These are phyloP conservation scores for Gopherus flavomarginatus DNA, from an alignment of 2,113 vertebrate species.

Conservation along the genomic window DNA sequence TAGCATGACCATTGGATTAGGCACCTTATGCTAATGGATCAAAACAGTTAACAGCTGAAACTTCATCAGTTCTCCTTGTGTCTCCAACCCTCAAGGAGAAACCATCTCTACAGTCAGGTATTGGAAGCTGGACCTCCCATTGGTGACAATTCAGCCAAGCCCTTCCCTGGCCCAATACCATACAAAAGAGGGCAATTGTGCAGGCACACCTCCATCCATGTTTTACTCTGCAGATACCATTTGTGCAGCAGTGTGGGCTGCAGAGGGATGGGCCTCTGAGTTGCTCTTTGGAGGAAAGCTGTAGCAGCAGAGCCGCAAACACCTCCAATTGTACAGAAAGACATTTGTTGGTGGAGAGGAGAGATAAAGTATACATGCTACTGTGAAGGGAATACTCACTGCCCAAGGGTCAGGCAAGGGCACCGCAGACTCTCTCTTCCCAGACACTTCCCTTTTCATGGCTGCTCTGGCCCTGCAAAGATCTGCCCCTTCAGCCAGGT, in stretches of 20 bases:
- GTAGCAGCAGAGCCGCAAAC: not conserved
- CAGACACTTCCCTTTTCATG: too few species aligned
- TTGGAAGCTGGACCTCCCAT: not conserved
- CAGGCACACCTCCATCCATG: not conserved
- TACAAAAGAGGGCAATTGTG: not conserved
- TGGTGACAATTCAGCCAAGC: not conserved
- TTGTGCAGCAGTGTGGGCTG: not conserved
- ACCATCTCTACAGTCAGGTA: not conserved
- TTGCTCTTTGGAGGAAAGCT: not conserved
- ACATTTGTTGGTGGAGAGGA: slow-evolving; percentile 18
- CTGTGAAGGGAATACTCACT: not conserved
- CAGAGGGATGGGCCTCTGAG: not conserved
- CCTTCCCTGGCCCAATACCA: not conserved
- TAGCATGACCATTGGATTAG: not conserved
- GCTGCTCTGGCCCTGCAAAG: too few species aligned
- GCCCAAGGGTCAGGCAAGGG: not conserved
- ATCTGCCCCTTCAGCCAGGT: too few species aligned
- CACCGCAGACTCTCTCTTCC: not conserved
- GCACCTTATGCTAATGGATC: not conserved
- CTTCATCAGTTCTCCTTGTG: not conserved
- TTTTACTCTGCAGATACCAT: not conserved
- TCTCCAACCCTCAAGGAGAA: not conserved
- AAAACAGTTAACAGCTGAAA: not conserved
- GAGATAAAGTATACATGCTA: slow-evolving; percentile 5
- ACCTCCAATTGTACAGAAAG: not conserved